phyloP scores from a whole-genome alignment of 2,797 vertebrate species.

The Lepidocolaptes lacrymiger region DNA sequence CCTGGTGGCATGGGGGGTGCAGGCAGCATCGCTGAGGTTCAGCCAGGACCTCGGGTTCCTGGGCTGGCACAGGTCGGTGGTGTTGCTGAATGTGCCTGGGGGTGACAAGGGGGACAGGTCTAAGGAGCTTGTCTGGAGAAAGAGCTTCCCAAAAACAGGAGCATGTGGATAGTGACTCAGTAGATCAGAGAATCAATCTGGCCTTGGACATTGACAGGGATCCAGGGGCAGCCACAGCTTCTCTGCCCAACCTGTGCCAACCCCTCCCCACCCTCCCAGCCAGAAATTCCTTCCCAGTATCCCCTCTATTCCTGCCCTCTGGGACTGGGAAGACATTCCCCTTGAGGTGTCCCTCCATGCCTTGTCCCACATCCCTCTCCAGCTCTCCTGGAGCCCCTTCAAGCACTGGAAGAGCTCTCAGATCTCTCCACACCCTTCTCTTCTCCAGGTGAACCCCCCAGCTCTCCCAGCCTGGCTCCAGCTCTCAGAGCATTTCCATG shows the following conservation, averaged over 20 bases:
- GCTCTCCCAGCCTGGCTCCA: neutral
- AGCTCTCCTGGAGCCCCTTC: neutral
- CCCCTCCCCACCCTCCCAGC: neutral
- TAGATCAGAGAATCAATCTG: neutral
- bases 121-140: neutral
- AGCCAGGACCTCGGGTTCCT: rapidly evolving
- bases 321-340: neutral
- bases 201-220: neutral
- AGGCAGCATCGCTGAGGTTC: conserved; percentile 49
- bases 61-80: conserved; percentile 67
- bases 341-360: neutral
- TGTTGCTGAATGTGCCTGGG: conserved; percentile 48
- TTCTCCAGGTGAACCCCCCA: neutral
- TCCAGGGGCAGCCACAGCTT: neutral
- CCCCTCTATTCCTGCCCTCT: neutral
- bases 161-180: neutral
- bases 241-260: neutral
- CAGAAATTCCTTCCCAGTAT: neutral
- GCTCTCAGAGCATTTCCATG: neutral
- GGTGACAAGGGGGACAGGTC: neutral
- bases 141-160: neutral
- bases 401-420: neutral
- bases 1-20: conserved; percentile 15
- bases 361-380: neutral
- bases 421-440: neutral